A percentile compares a stretch with the other conserved stretches of the same genome.
Conservation (phyloP, 2,888 invertebrate genomes). For the Synanthedon andrenaeformis region DNA sequence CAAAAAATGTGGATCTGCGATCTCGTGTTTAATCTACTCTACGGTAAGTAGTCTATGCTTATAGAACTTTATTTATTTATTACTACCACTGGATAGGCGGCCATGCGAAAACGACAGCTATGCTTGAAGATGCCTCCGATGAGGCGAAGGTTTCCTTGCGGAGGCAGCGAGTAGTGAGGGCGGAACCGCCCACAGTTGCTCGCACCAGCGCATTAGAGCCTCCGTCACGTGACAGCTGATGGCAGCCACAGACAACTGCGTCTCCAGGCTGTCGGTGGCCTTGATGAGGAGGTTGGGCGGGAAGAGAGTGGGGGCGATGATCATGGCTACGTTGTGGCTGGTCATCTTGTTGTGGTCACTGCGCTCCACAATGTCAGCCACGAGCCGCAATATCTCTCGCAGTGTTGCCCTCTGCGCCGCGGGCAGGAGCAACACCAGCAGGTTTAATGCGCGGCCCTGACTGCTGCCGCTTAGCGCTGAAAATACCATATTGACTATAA, state of each 20-base stretch:
- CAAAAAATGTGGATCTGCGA: too few relatives aligned
- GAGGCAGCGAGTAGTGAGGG: conserved; percentile 73
- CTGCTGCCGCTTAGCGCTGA: conserved; percentile 73
- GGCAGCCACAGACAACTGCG: conserved; percentile 87
- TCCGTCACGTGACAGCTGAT: conserved; percentile 89
- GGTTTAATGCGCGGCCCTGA: conserved; percentile 77
- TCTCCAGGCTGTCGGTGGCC: conserved; percentile 73
- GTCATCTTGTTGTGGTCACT: conserved; percentile 88
- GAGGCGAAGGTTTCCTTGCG: conserved; percentile 54
- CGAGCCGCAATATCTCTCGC: conserved; percentile 82
- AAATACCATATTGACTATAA: conserved; percentile 10
- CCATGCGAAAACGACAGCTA: too few relatives aligned
- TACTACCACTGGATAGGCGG: too few relatives aligned
- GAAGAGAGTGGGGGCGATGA: conserved; percentile 94
- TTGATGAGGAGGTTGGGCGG: conserved; percentile 78
- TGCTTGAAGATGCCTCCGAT: conserved; percentile 25
- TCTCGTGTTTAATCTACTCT: too few relatives aligned
- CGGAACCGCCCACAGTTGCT: conserved; percentile 85
- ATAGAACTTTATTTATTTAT: too few relatives aligned
- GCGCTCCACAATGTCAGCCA: conserved; percentile 78
- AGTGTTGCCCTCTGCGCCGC: conserved; percentile 87
- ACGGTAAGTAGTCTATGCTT: too few relatives aligned
- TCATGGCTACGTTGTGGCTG: conserved; percentile 92
- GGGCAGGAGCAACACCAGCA: conserved; percentile 85
- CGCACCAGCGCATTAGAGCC: conserved; percentile 81